These are phyloP conservation scores for Colletes gigas DNA, from an alignment of 1,140 invertebrate genomes.

Conservation along the genomic window DNA sequence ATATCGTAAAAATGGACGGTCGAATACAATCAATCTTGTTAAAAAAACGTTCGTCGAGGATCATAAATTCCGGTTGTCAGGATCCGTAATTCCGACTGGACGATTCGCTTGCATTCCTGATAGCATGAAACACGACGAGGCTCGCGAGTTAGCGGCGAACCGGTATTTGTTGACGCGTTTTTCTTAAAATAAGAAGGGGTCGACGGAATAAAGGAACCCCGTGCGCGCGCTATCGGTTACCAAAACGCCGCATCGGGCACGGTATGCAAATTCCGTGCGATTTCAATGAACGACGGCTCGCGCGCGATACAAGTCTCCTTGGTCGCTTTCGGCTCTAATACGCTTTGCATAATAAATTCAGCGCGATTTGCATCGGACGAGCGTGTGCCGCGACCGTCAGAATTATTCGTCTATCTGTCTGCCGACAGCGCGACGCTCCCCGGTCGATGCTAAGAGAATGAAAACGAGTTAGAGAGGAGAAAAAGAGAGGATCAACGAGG, in stretches of 20 bases:
- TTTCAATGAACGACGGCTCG: slow-evolving; percentile 14
- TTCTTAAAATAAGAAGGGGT: neutral
- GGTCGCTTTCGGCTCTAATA: slow-evolving; percentile 30
- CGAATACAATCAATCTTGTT: no score
- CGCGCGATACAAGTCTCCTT: slow-evolving; percentile 9
- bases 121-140: no score
- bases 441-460: slow-evolving; percentile 29
- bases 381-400: slow-evolving; percentile 31
- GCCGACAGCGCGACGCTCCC: slow-evolving; percentile 37
- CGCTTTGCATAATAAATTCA: slow-evolving; percentile 61
- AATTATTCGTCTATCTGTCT: slow-evolving; percentile 58
- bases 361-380: slow-evolving; percentile 47
- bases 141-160: no score
- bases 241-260: no score
- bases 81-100: no score
- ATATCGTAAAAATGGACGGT: no score
- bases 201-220: neutral
- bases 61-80: no score
- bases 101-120: no score
- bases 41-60: no score
- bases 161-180: no score
- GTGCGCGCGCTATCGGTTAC: neutral
- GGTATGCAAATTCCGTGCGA: slow-evolving; percentile 28
- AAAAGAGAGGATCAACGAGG: slow-evolving; percentile 58
- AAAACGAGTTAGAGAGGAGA: slow-evolving; percentile 51